phyloP scores from a whole-genome alignment of 2,113 vertebrate genomes.

The Prionailurus bengalensis region DNA sequence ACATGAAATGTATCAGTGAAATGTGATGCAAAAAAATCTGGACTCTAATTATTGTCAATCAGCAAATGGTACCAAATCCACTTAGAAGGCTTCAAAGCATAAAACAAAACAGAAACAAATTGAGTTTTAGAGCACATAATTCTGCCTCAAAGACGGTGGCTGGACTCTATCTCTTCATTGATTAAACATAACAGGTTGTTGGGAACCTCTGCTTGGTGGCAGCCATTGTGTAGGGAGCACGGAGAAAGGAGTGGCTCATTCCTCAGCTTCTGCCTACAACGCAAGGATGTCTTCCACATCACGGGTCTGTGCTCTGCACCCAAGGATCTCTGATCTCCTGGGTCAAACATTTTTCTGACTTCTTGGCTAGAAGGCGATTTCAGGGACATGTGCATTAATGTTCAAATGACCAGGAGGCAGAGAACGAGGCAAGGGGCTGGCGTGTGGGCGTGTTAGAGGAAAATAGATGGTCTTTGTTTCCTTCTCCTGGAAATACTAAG shows the following conservation, averaged over 20 bases:
- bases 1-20: slow-evolving; percentile 24
- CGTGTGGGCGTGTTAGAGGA: not conserved
- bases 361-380: not conserved
- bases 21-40: not conserved
- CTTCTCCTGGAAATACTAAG: slow-evolving; percentile 31
- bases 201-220: not conserved
- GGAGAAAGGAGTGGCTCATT: not conserved
- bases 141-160: not conserved
- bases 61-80: slow-evolving; percentile 11
- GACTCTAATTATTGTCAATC: not conserved
- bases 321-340: not conserved
- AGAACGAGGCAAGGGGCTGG: not conserved
- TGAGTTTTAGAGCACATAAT: not conserved
- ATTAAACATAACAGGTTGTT: not conserved
- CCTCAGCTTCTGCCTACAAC: not conserved
- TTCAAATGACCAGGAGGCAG: not conserved
- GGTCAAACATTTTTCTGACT: not conserved
- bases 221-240: not conserved
- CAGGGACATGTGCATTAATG: not conserved
- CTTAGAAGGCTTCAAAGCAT: not conserved
- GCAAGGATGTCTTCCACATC: not conserved
- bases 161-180: not conserved
- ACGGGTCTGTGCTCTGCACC: not conserved
- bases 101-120: not conserved
- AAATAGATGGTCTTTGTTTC: not conserved